Evolutionary conservation across 1,140 invertebrate genomes (phyloP).

Genomic region (Oscheius sp.): DNA sequence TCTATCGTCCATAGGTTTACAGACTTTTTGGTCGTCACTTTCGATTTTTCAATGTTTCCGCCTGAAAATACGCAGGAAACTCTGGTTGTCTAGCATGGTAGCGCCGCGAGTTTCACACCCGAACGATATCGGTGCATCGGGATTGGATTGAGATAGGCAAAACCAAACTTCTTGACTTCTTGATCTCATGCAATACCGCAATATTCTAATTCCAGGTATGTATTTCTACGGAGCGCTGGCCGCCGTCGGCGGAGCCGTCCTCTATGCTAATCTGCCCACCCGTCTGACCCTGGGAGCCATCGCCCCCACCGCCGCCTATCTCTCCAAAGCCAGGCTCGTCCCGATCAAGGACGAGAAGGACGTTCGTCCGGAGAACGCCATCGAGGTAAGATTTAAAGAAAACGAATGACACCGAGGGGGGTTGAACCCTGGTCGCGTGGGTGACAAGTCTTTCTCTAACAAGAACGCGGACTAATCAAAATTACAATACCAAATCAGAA

Average conservation of each 20-base stretch:
- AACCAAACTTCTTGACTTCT: too few species aligned
- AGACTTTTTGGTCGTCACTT: too few species aligned
- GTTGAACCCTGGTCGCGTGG: background rate
- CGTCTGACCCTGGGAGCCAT: constrained; percentile 37
- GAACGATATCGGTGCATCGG: too few species aligned
- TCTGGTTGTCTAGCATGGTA: too few species aligned
- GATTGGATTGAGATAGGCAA: too few species aligned
- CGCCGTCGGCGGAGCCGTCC: constrained; percentile 30
- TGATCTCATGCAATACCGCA: too few species aligned
- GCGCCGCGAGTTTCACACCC: too few species aligned
- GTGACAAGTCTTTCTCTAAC: background rate
- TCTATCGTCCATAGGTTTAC: too few species aligned
- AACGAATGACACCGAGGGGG: background rate
- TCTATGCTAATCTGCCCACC: constrained; percentile 46
- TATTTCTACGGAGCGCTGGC: constrained; percentile 14
- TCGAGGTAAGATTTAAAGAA: constrained; percentile 11
- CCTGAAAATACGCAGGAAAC: too few species aligned
- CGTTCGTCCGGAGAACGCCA: background rate
- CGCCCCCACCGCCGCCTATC: constrained; percentile 26
- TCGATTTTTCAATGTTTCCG: too few species aligned
- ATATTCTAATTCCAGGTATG: background rate
- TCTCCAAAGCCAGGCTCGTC: constrained; percentile 17
- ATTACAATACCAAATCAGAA: background rate
- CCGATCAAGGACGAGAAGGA: constrained; percentile 25
- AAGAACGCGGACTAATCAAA: background rate